phyloP scores from a whole-genome alignment of 2,113 vertebrate genomes.

The Psilopsiagon aurifrons region DNA sequence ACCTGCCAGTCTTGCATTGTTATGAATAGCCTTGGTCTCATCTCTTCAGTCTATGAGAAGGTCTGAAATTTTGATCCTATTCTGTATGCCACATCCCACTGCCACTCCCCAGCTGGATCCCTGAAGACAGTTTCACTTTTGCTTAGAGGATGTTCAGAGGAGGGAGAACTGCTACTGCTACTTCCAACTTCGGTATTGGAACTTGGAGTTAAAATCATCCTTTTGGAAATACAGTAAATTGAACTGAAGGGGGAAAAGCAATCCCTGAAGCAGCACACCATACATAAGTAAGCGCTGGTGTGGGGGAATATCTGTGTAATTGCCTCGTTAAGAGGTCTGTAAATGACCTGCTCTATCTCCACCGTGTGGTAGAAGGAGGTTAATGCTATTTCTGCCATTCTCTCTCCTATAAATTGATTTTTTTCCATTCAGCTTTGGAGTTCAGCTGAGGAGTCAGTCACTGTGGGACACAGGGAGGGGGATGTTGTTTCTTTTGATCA shows the following conservation, averaged over 20 bases:
- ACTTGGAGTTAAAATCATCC: background rate
- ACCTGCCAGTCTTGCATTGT: background rate
- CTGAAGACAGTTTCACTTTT: background rate
- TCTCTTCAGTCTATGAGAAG: background rate
- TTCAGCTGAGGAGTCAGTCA: constrained; percentile 14
- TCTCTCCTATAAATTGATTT: background rate
- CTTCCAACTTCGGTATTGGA: fast-evolving
- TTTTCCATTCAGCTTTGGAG: background rate
- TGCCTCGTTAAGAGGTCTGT: background rate
- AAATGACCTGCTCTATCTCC: constrained; percentile 64
- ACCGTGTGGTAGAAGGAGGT: constrained; percentile 60
- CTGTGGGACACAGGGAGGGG: background rate
- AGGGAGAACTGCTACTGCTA: background rate
- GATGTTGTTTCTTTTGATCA: constrained; percentile 9
- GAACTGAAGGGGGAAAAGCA: background rate
- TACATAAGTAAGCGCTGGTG: background rate
- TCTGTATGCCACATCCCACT: background rate
- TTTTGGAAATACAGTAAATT: background rate
- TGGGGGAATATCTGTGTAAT: background rate
- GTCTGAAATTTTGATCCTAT: background rate
- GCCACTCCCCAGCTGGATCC: background rate
- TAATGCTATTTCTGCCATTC: background rate
- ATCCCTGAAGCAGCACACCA: background rate
- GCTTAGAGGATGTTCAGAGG: background rate
- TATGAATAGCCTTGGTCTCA: background rate